Evolutionary conservation across 1,140 invertebrate genomes (phyloP), one percentile per base, ranked within the genome.

Genomic region (Centruroides vittatus): DNA sequence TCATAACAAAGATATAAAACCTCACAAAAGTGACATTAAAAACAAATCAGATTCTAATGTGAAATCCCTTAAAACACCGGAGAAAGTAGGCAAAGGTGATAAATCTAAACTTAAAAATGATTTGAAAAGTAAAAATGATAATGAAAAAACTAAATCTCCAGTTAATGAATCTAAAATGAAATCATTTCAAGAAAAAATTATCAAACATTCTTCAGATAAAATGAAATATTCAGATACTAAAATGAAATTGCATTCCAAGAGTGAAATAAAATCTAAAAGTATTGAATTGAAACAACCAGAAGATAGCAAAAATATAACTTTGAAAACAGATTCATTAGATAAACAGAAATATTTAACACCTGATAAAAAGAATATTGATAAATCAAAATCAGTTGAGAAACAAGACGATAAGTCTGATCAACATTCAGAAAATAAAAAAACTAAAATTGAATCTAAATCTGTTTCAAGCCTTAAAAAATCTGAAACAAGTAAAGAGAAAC

Each of bases 281-380:
- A 5, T 50, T n/a, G 55, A 55, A 49, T 49, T 23, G 48, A 57
- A 62, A 35, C 55, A 61, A 46, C 35, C 58, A 13, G 60, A 54
- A 48, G 53, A 46, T 12, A 41, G 13, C 9, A 51, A 13, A 47
- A 61, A 51, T 4, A 60, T 36, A 8, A 60, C 47, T 12, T n/a
- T 34, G 41, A 56, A 51, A 41, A 6, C 8, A 41, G 41, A 41
- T 41, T 41, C 8, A 8, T 5, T 41, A 6, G 41, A 41, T 41
- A 41, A 41, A 41, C 41, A 41, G 41, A 41, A 41, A 41, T 23
- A 23, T 23, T 23, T 23, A 23, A 41, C 41, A 6, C 8, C 5
- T 41, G 41, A 41, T 41, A 41, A 41, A 41, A 41, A 41, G 8
- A 41, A 41, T 41, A 41, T 8, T 41, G 41, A 41, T 41, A 41